Base-by-base conservation (phyloP, 30 jellyfish, hydroid and myxozoan species). In the Rhopilema esculentum region DNA sequence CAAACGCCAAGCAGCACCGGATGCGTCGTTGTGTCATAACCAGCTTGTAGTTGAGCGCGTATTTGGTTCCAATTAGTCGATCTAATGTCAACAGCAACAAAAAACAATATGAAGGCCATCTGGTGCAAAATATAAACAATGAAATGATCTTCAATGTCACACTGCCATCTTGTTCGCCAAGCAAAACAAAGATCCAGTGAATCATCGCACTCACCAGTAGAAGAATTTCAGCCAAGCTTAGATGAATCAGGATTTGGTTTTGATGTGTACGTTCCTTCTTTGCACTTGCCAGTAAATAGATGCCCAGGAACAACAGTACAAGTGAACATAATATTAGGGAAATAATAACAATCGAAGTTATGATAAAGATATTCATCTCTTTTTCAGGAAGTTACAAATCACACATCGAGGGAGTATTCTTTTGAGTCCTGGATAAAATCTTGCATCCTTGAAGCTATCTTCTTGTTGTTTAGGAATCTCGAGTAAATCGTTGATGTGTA, bases 191-290 rank as follows among this genome's bases (percentile, higher is more conserved):
- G 1, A 70, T 26, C 82, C 82, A 70, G 21, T 25, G 28, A 0
- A 28, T 1, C 21, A 70, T 62, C 18, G 65, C 63, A 9, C 64
- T 17, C 4, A 8, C 25, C 23, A 32, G 1, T 18, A 30, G n/a
- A 2, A 28, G 70, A 16, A 73, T 32, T 24, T 31, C 65, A 16
- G 52, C 22, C 21, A 73, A 22, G 40, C 84, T 73, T 4, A 73
- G 19, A 48, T 73, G 69, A 16, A 73, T 8, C 40, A 73, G 63
- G 2, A 73, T 73, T 16, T 4, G 8, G 52, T 30, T 31, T 23
- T 73, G 84, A 73, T 73, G 69, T 8, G 69, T 73, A 18, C 84
- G 69, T n/a, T 73, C 69, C 8, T 63, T 63, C 8, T 16, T 67
- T 8, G 78, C 20, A 18, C 50, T 20, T 67, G 6, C 17, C 8